phyloP scores from a whole-genome alignment of 2,888 invertebrate species.

The Lepidonotus clava region DNA sequence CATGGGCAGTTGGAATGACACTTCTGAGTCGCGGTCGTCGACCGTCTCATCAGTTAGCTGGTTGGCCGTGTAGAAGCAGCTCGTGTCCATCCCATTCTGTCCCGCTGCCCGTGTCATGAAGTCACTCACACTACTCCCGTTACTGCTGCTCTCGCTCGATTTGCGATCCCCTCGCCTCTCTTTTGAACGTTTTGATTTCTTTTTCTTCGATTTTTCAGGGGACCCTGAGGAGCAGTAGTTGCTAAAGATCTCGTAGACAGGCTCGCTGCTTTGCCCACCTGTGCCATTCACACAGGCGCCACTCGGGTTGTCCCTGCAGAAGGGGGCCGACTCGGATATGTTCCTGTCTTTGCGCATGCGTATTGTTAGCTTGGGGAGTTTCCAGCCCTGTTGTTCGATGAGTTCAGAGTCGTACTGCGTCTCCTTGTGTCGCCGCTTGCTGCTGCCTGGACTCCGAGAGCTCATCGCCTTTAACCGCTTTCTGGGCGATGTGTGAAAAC shows the following conservation, averaged over 20 bases:
- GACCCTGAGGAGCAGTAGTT: not conserved
- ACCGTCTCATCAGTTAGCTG: not conserved
- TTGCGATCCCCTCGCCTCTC: not conserved
- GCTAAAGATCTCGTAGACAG: conserved; percentile 17
- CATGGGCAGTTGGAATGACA: conserved; percentile 39
- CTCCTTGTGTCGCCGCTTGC: conserved; percentile 33
- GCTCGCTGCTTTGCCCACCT: not conserved
- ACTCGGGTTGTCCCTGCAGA: not conserved
- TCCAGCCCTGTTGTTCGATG: conserved; percentile 45
- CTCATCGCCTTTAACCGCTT: conserved; percentile 6
- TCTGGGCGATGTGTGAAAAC: not conserved
- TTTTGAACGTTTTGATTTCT: conserved; percentile 44
- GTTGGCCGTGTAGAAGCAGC: not conserved
- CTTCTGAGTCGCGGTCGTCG: conserved; percentile 25
- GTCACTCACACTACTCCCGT: not conserved
- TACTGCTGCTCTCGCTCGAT: conserved; percentile 11
- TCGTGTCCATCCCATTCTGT: not conserved
- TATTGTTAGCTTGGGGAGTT: conserved; percentile 54
- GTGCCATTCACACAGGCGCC: not conserved
- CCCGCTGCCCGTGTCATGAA: not conserved
- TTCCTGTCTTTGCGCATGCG: conserved; percentile 49
- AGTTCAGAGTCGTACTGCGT: conserved; percentile 54
- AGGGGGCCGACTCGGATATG: not conserved
- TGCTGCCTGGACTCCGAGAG: conserved; percentile 17
- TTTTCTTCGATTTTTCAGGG: conserved; percentile 44